Evolutionary conservation across 2,797 vertebrate genomes (phyloP), one percentile per base, ranked within the genome.

Genomic region (Spea hammondii): DNA sequence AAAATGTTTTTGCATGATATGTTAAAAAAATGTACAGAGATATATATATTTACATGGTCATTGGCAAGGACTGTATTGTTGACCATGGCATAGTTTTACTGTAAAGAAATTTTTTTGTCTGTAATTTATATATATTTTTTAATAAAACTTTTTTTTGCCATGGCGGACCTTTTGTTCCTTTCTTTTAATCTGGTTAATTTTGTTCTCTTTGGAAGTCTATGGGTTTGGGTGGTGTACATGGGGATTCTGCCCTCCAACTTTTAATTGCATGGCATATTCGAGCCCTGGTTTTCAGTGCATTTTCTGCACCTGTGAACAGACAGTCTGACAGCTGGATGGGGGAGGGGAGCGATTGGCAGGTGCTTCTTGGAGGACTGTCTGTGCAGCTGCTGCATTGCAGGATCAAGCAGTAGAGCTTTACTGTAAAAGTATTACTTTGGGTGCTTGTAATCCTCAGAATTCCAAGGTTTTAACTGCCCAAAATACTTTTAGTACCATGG

Each of bases 401-500:
- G 50, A n/a, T 51, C 1, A 65, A 11, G 13, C 12, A 72, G 60
- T 4, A 47, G 65, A 74, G 47, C 65, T 70, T 53, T 72, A 17
- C 6, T 73, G 17, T 8, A 59, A 32, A 59, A n/a, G 11, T 17
- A 14, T 76, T 45, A 59, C 45, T 14, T 32, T 7, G 64, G 62
- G 69, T 60, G 53, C 44, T 66, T 54, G 73, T 67, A 72, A 72
- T 77, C 74, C 49, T 69, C 70, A 48, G 55, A 82, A 82, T 82
- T 82, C 70, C 74, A 68, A 77, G 46, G 60, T 68, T 82, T 82
- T 82, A 32, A 82, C 79, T 66, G 68, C 79, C 62, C 53, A 72
- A 81, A 81, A 81, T 76, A 81, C 79, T 70, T 76, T 55, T 11
- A 54, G 59, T 76, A 67, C 76, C 76, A 76, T 81, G 45, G 67